phyloP scores from a whole-genome alignment of 2,113 vertebrate genomes.

The Corynorhinus townsendii region DNA sequence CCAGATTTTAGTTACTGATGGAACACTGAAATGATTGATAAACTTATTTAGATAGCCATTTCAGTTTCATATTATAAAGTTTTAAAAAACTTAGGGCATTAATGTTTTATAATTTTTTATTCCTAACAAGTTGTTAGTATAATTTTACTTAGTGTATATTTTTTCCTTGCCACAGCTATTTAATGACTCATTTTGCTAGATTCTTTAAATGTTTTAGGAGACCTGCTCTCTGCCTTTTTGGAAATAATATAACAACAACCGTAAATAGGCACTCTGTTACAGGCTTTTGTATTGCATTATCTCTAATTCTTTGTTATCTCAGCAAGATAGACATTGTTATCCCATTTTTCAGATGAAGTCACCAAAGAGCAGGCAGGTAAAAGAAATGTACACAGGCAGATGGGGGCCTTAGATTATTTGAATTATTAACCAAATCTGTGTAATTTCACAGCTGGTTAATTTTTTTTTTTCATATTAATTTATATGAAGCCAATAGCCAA shows the following conservation, averaged over 20 bases:
- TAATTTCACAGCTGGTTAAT: neutral
- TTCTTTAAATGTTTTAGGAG: conserved; percentile 41
- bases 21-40: neutral
- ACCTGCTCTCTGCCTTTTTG: neutral
- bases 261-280: neutral
- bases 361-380: neutral
- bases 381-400: neutral
- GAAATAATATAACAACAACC: neutral
- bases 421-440: neutral
- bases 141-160: neutral
- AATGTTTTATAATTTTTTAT: conserved; percentile 11
- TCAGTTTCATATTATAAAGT: conserved; percentile 14
- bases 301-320: neutral
- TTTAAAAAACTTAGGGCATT: neutral
- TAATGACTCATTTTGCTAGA: conserved; percentile 38
- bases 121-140: neutral
- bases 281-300: neutral
- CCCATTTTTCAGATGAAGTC: conserved; percentile 7
- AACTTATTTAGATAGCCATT: conserved; percentile 14
- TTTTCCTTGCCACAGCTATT: neutral
- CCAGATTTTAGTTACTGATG: conserved; percentile 21
- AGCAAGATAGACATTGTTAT: neutral
- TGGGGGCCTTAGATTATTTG: neutral
- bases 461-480: neutral
- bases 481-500: neutral